Base-by-base conservation (phyloP, 1,140 invertebrate species). In the Micrasema longulum region DNA sequence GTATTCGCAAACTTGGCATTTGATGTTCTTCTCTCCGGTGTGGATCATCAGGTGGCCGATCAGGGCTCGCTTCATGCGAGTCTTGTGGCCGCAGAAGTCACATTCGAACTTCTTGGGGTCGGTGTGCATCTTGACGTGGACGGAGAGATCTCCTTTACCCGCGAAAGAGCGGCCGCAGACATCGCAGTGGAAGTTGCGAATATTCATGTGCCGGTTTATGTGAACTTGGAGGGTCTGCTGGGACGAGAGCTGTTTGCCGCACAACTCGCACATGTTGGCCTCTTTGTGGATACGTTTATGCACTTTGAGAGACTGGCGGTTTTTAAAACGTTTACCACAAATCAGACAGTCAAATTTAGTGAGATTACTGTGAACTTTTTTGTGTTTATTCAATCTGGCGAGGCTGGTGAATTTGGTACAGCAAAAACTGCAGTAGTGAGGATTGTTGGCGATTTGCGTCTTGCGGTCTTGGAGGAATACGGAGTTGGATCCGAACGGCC, bases 81-180 rank as follows among this genome's bases (percentile, higher is more conserved):
- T 88, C n/a, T 80, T 83, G 36, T 84, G 81, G 0, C 81, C 83
- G 72, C 88, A 89, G 35, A 80, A 76, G 14, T 81, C 76, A 74
- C 87, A 88, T 11, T 75, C 83, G 77, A 78, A 89, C 64, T 81
- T 88, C 81, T 85, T 88, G 10, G 85, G 81, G 20, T 80, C 78
- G 0, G 81, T 83, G 78, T 91, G 90, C 1, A 62, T 79, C 43
- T 71, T 71, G 10, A 65, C 73, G 69, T 83, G 81, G 71, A 82
- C 84, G 12, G 79, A 23, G 69, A 85, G 72, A 62, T 85, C 83
- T 53, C 81, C 80, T 38, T 76, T 77, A 43, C 82, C 82, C 5
- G 84, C 80, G 80, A 85, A 84, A 35, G 80, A 82, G 64, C 77
- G 76, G 5, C 84, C 84, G 78, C 83, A 85, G 22, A 80, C 79